phyloP scores from a whole-genome alignment of 2,888 invertebrate species.

The Lydus trimaculatus region DNA sequence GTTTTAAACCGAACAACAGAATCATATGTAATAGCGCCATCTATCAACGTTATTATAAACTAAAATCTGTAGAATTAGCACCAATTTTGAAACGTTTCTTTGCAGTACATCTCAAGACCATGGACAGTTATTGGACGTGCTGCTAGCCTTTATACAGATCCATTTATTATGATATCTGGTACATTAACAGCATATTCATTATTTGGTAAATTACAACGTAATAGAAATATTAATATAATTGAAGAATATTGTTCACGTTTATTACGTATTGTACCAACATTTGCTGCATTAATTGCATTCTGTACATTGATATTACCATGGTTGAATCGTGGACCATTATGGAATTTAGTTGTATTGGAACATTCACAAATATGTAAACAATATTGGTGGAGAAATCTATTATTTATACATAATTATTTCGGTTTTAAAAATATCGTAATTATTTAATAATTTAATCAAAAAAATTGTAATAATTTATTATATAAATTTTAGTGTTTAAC shows the following conservation, averaged over 20 bases:
- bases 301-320: slow-evolving; percentile 72
- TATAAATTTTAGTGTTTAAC: slow-evolving; percentile 67
- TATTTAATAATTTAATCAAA: not conserved
- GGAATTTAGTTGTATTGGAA: slow-evolving; percentile 73
- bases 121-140: slow-evolving; percentile 74
- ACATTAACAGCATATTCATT: slow-evolving; percentile 71
- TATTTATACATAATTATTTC: slow-evolving; percentile 77
- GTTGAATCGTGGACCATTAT: slow-evolving; percentile 71
- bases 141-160: slow-evolving; percentile 75
- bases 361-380: slow-evolving; percentile 73
- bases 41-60: not conserved
- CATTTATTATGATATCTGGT: slow-evolving; percentile 75
- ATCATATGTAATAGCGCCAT: not conserved
- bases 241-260: slow-evolving; percentile 71
- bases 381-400: slow-evolving; percentile 74
- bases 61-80: not conserved
- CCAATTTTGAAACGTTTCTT: slow-evolving; percentile 26
- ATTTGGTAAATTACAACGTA: slow-evolving; percentile 65
- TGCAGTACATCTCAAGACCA: slow-evolving; percentile 66
- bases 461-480: slow-evolving; percentile 7
- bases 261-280: slow-evolving; percentile 70
- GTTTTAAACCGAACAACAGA: not conserved
- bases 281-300: slow-evolving; percentile 71
- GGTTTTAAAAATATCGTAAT: slow-evolving; percentile 75
- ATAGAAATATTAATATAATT: slow-evolving; percentile 64